These are phyloP conservation scores for Drosophila saltans DNA, from an alignment of 1,140 invertebrate genomes.

Conservation along the genomic window DNA sequence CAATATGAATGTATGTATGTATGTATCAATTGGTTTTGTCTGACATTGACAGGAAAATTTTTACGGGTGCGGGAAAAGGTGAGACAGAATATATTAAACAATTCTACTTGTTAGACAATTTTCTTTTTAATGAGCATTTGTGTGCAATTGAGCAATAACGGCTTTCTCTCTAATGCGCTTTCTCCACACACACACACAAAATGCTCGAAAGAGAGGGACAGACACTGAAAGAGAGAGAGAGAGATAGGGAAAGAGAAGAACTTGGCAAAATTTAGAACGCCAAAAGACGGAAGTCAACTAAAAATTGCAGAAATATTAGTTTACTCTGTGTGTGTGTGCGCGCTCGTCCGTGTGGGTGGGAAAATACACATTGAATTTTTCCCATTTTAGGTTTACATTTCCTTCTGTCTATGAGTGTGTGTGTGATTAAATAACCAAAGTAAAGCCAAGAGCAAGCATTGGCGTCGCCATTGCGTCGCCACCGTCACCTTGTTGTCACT, in stretches of 20 bases:
- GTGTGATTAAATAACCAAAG: slow-evolving; percentile 66
- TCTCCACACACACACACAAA: slow-evolving; percentile 42
- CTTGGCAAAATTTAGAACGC: slow-evolving; percentile 51
- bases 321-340: slow-evolving; percentile 38
- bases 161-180: slow-evolving; percentile 71
- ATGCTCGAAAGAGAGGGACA: slow-evolving; percentile 9
- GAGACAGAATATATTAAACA: slow-evolving; percentile 24
- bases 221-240: slow-evolving; percentile 19
- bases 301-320: slow-evolving; percentile 68
- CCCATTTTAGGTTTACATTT: slow-evolving; percentile 21
- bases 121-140: slow-evolving; percentile 41
- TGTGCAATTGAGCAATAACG: slow-evolving; percentile 55
- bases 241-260: slow-evolving; percentile 26
- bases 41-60: slow-evolving; percentile 46
- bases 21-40: slow-evolving; percentile 27
- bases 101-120: slow-evolving; percentile 38
- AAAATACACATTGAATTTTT: slow-evolving; percentile 66
- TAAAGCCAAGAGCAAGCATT: slow-evolving; percentile 47
- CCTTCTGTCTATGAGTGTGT: slow-evolving; percentile 6
- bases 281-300: slow-evolving; percentile 62
- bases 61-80: slow-evolving; percentile 25
- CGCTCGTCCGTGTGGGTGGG: slow-evolving; percentile 9
- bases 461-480: slow-evolving; percentile 24
- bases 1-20: slow-evolving; percentile 17
- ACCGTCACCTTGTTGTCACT: slow-evolving; percentile 30